phyloP scores from a whole-genome alignment of 2,888 invertebrate species.

The Hypselothyrea guttata region DNA sequence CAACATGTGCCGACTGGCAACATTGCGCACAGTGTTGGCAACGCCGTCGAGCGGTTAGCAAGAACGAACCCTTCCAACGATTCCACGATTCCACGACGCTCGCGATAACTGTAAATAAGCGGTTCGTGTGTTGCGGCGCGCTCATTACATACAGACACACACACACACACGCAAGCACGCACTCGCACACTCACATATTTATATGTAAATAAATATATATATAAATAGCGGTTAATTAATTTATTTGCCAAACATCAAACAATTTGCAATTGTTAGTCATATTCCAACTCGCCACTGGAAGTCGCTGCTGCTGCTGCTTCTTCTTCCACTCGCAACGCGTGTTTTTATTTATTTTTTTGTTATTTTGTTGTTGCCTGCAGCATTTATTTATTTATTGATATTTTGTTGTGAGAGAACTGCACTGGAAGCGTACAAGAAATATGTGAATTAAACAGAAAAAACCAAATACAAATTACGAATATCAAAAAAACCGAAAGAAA shows the following conservation, averaged over 20 bases:
- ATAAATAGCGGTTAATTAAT: background rate
- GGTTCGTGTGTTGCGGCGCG: constrained; percentile 47
- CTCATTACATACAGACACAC: constrained; percentile 26
- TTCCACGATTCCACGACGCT: constrained; percentile 33
- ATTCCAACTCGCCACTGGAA: constrained; percentile 5
- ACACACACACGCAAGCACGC: constrained; percentile 1
- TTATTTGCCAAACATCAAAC: background rate
- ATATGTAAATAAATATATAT: constrained; percentile 10
- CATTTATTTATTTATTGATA: constrained; percentile 11
- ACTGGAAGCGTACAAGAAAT: constrained; percentile 18
- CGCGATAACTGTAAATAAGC: constrained; percentile 48
- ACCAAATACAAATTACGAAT: constrained; percentile 4
- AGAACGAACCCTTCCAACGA: constrained; percentile 36
- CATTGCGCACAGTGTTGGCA: constrained; percentile 42
- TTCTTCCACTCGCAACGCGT: constrained; percentile 37
- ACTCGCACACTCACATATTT: constrained; percentile 4
- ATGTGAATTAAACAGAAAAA: background rate
- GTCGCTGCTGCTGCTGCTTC: constrained; percentile 21
- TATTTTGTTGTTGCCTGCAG: constrained; percentile 26
- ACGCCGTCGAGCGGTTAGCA: constrained; percentile 47
- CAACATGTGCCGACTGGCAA: constrained; percentile 40
- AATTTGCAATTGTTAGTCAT: constrained; percentile 1
- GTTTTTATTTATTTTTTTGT: no score
- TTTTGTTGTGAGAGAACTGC: constrained; percentile 16
- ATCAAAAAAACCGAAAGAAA: constrained; percentile 5